Conservation (phyloP, 2,888 invertebrate species). For the Ctenicera cuprea region DNA sequence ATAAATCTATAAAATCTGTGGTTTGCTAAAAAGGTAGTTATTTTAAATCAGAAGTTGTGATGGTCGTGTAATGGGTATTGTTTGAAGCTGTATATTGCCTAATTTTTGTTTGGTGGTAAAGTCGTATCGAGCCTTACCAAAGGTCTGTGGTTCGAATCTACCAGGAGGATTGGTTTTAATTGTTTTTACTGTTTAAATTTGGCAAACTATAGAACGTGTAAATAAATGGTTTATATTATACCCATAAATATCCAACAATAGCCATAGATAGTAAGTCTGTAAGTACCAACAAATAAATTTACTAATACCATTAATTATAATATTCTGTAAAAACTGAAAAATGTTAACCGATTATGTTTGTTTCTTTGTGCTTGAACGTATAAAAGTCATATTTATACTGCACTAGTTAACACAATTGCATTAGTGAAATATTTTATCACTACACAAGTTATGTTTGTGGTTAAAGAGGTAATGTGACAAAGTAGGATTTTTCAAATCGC, state of each 20-base stretch:
- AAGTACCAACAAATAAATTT: conserved; percentile 8
- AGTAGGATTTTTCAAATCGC: neutral
- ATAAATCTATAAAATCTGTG: conserved; percentile 14
- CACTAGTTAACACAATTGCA: conserved; percentile 13
- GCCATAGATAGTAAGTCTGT: neutral
- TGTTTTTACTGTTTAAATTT: neutral
- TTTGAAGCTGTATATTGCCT: no score
- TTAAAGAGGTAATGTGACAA: neutral
- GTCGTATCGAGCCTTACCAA: no score
- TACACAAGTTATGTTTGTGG: neutral
- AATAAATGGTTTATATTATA: neutral
- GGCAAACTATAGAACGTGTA: conserved; percentile 4
- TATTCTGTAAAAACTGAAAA: neutral
- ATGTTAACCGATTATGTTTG: no score
- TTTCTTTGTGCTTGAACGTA: neutral
- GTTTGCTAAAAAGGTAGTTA: neutral
- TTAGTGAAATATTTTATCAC: neutral
- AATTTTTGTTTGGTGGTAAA: no score
- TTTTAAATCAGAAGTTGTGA: no score
- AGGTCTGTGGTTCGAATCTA: no score
- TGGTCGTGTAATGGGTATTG: no score
- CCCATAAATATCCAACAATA: neutral
- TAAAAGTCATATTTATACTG: neutral
- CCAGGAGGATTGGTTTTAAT: neutral
- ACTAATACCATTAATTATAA: conserved; percentile 4